These are phyloP conservation scores for Antheraea yamamai DNA, from an alignment of 2,888 invertebrate species.

Conservation along the genomic window DNA sequence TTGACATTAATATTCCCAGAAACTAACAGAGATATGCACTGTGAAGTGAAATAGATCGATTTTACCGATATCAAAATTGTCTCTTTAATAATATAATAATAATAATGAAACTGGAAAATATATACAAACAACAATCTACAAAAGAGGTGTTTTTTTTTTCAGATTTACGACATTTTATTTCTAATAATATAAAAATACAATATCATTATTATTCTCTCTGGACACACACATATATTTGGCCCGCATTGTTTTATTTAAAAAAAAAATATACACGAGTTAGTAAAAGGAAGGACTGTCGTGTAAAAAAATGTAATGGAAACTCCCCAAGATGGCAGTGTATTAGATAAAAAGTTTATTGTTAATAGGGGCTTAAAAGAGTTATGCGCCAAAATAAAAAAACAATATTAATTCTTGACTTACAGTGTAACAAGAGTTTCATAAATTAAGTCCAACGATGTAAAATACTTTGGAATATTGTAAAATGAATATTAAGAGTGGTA, in stretches of 20 bases:
- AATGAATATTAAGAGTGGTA: too few relatives aligned
- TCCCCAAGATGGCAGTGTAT: constrained; percentile 12
- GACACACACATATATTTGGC: constrained; percentile 41
- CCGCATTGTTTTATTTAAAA: constrained; percentile 29
- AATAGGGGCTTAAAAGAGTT: not conserved
- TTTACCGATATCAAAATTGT: not conserved
- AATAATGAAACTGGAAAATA: not conserved
- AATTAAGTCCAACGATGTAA: not conserved
- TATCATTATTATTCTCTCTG: constrained; percentile 30
- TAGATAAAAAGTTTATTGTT: not conserved
- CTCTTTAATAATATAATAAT: not conserved
- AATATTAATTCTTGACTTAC: too few relatives aligned
- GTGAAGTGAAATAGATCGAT: not conserved
- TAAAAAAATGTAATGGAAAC: constrained; percentile 6
- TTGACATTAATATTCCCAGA: not conserved
- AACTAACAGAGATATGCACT: not conserved
- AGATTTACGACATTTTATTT: constrained; percentile 16
- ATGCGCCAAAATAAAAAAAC: not conserved
- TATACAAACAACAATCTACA: not conserved
- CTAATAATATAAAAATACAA: constrained; percentile 42
- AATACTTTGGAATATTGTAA: too few relatives aligned
- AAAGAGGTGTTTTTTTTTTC: not conserved
- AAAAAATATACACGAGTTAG: constrained; percentile 11
- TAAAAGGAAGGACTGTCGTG: not conserved
- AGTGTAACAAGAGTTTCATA: not conserved